Percentiles rank a stretch among this genome's conserved stretches.
phyloP scores from a whole-genome alignment of 1,140 invertebrate genomes.

The Holotrichia oblita region DNA sequence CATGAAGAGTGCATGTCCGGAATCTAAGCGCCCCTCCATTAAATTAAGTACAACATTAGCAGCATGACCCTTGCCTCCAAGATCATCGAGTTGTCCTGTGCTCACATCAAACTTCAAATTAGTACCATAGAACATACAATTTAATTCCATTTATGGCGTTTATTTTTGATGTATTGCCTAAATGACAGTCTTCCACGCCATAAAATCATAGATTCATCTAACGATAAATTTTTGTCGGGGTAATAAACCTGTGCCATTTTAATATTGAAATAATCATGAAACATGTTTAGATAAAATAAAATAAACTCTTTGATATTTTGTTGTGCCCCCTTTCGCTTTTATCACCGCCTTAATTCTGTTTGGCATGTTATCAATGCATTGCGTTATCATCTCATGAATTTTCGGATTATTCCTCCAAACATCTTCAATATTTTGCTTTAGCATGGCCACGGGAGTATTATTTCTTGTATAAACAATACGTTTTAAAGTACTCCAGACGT shows the following conservation, averaged over 20 bases:
- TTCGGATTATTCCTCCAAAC: too few species aligned
- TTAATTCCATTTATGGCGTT: constrained; percentile 41
- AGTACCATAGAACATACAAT: constrained; percentile 13
- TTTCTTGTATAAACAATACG: too few species aligned
- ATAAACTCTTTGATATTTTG: too few species aligned
- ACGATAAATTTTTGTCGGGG: too few species aligned
- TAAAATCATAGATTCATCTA: constrained; percentile 50
- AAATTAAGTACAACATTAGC: constrained; percentile 41
- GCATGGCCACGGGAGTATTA: too few species aligned
- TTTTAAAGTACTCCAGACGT: too few species aligned
- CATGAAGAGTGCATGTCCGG: constrained; percentile 43
- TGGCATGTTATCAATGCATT: too few species aligned
- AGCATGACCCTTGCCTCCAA: constrained; percentile 41
- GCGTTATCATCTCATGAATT: too few species aligned
- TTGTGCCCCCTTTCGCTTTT: too few species aligned
- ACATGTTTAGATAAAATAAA: too few species aligned
- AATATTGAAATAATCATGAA: constrained; percentile 47
- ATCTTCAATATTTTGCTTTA: too few species aligned
- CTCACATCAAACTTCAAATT: constrained; percentile 41
- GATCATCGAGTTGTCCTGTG: constrained; percentile 32
- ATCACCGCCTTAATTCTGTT: too few species aligned
- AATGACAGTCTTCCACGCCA: constrained; percentile 43
- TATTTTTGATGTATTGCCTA: constrained; percentile 44
- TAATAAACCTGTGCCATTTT: constrained; percentile 48
- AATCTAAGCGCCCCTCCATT: constrained; percentile 35